A percentile compares a stretch with the other conserved stretches of the same genome.
Evolutionary conservation across 2,113 vertebrate species (phyloP).

Genomic region (Podarcis cretensis): DNA sequence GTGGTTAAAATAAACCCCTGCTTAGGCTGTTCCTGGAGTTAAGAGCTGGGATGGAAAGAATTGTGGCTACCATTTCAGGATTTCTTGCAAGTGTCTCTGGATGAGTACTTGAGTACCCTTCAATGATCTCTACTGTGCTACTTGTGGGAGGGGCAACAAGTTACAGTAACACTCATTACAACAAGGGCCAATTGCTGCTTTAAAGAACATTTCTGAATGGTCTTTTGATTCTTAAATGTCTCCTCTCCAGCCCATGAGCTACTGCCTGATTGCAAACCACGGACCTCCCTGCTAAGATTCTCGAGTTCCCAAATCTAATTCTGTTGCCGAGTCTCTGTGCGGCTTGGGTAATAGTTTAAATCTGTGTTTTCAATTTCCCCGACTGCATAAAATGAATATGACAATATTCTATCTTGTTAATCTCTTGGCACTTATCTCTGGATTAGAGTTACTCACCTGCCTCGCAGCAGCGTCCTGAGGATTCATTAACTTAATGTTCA

Average conservation of each 20-base stretch:
- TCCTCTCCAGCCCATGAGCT: accelerated
- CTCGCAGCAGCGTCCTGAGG: not conserved
- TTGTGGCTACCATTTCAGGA: no score
- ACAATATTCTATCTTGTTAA: not conserved
- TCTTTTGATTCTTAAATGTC: constrained; percentile 27
- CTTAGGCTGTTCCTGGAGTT: not conserved
- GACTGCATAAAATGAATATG: not conserved
- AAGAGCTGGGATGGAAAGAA: not conserved
- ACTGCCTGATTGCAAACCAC: not conserved
- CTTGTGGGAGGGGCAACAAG: constrained; percentile 12
- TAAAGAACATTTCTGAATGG: not conserved
- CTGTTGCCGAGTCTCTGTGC: not conserved
- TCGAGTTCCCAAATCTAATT: constrained; percentile 11
- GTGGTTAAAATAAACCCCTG: no score
- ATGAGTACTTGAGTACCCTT: not conserved
- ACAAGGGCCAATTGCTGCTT: not conserved
- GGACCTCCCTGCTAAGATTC: not conserved
- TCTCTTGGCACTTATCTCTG: not conserved
- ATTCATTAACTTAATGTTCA: constrained; percentile 34
- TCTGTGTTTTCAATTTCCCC: constrained; percentile 9
- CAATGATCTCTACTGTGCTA: no score
- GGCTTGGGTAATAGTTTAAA: not conserved
- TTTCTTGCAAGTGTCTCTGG: not conserved
- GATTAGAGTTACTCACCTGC: not conserved
- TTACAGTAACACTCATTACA: not conserved